A percentile compares a stretch with the other conserved stretches of the same genome.
These are phyloP conservation scores for Phrynosoma blainvillii DNA, from an alignment of 2,113 vertebrate species.

Conservation along the genomic window DNA sequence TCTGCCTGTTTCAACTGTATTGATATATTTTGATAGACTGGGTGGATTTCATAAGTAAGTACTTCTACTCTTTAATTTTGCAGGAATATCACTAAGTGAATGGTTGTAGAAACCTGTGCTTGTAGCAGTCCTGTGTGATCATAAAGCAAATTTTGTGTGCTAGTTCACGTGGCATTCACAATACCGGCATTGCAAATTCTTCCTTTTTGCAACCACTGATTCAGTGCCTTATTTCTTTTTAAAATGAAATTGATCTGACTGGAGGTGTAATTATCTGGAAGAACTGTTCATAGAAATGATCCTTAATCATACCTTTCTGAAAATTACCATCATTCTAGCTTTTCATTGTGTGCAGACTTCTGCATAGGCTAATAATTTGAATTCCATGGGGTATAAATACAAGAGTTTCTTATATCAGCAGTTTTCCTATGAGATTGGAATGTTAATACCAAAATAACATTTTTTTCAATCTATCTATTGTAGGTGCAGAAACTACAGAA, in stretches of 20 bases:
- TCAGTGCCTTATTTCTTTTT: background rate
- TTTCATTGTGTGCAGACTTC: background rate
- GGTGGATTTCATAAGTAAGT: background rate
- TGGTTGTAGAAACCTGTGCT: background rate
- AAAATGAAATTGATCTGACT: background rate
- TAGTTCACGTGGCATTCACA: background rate
- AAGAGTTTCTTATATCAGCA: background rate
- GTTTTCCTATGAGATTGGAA: background rate
- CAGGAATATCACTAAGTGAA: background rate
- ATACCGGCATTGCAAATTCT: background rate
- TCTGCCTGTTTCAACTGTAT: conserved; percentile 11
- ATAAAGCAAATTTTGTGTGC: background rate
- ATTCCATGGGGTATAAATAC: background rate
- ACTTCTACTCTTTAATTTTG: background rate
- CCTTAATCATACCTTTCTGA: background rate
- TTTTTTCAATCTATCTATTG: conserved; percentile 19
- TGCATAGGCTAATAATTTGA: background rate
- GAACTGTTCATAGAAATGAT: background rate
- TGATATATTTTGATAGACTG: background rate
- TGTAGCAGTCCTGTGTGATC: background rate
- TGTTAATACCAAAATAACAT: background rate
- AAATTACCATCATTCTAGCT: background rate
- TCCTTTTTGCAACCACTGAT: background rate
- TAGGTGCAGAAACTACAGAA: conserved; percentile 96
- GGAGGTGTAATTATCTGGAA: background rate